Base-by-base conservation (phyloP, 1,140 invertebrate species). In the Bilobella aurantiaca region DNA sequence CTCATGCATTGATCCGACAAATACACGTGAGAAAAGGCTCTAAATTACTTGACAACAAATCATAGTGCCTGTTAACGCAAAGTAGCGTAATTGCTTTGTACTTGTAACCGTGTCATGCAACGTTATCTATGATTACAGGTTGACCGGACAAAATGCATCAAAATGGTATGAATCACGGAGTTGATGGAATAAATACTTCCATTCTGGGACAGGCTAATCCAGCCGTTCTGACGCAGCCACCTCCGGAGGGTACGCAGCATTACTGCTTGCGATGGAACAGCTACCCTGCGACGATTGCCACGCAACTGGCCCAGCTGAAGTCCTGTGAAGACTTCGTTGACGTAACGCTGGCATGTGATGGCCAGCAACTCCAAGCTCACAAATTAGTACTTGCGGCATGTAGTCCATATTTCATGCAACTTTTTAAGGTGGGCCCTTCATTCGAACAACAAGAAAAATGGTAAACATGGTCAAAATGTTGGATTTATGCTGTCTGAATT, bases 211-310 rank as follows among this genome's bases (percentile, higher is more conserved):
- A 57, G 61, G 75, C 75, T 74, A 29, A 32, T 5, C 74, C 63
- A 69, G 70, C 60, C 21, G 25, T 59, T 8, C 34, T 53, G 32
- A 53, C 62, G 32, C 64, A 63, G 30, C 49, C 21, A 14, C 64
- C 64, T 28, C 63, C 67, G 23, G 81, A 79, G 77, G 82, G 81
- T 77, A 82, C 85, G 76, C 86, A 92, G 83, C 88, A 91, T 81
- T 92, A 91, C 81, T 92, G 89, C 83, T 83, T 92, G 78, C 85
- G 88, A 82, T 93, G 90, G 90, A 91, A 91, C 83, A 91, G 91
- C 81, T 91, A 91, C 84, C 88, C 90, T 80, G 86, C 87, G 69
- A 92, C 70, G 23, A 67, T 72, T 28, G 70, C 70, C 3, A 72
- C 67, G 1, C 67, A 72, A 47, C 56, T 72, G 18, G 70, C 70